Evolutionary conservation across 2,113 vertebrate species (phyloP).

Genomic region (Phaethornis superciliosus): DNA sequence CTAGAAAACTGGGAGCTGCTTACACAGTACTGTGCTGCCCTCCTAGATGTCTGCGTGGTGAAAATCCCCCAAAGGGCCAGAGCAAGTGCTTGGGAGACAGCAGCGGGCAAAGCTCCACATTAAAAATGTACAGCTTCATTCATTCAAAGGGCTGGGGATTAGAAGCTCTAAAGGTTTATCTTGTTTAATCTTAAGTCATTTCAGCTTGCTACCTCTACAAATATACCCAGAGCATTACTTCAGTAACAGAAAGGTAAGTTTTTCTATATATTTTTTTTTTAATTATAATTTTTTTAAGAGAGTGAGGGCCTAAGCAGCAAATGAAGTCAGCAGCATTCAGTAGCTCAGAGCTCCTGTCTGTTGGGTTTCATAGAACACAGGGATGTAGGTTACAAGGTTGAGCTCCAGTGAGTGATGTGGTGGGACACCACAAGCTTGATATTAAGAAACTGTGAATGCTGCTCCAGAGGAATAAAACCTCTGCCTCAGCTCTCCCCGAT

Average conservation of each 20-base stretch:
- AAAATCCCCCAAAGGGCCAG: background rate
- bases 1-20: background rate
- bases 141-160: background rate
- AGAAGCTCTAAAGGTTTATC: background rate
- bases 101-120: rapidly evolving
- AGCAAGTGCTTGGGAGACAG: background rate
- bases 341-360: background rate
- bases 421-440: background rate
- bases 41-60: background rate
- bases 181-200: background rate
- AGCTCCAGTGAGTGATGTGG: background rate
- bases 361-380: background rate
- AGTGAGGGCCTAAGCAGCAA: background rate
- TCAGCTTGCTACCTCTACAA: background rate
- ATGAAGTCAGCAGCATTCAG: background rate
- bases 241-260: background rate
- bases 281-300: background rate
- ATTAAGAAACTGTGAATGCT: background rate
- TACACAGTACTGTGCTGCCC: rapidly evolving
- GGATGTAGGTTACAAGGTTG: background rate
- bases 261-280: too few relatives aligned
- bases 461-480: background rate
- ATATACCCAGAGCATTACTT: background rate
- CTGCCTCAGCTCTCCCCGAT: background rate
- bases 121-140: background rate